Evolutionary conservation across 1,140 invertebrate species (phyloP).

Genomic region (Plutomurus gul): DNA sequence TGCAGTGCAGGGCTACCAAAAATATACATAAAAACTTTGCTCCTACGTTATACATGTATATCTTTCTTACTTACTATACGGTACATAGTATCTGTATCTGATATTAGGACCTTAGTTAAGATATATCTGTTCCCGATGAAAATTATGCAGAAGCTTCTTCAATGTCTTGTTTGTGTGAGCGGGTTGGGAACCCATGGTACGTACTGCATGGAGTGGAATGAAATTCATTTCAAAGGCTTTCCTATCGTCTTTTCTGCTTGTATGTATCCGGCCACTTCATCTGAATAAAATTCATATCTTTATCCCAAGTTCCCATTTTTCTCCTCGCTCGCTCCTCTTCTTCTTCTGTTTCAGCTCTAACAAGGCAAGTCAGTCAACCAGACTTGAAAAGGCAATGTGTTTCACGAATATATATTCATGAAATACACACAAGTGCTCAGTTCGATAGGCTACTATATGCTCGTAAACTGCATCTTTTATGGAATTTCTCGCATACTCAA

Average conservation of each 20-base stretch:
- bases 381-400: neutral
- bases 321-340: neutral
- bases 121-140: too few relatives aligned
- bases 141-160: too few relatives aligned
- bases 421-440: neutral
- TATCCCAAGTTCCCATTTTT: neutral
- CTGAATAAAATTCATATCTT: constrained; percentile 30
- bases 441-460: too few relatives aligned
- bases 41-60: neutral
- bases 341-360: constrained; percentile 22
- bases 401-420: neutral
- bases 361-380: neutral
- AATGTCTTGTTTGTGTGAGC: too few relatives aligned
- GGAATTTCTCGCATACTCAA: neutral
- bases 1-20: too few relatives aligned
- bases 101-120: too few relatives aligned
- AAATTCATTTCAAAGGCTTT: neutral
- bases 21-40: too few relatives aligned
- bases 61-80: neutral
- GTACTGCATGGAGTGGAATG: too few relatives aligned
- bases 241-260: neutral
- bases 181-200: too few relatives aligned
- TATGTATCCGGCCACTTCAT: constrained; percentile 2
- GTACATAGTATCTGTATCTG: too few relatives aligned
- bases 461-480: too few relatives aligned